A percentile compares a stretch with the other conserved stretches of the same genome.
Evolutionary conservation across 2,797 vertebrate species (phyloP).

Genomic region (Sciaenops ocellatus): DNA sequence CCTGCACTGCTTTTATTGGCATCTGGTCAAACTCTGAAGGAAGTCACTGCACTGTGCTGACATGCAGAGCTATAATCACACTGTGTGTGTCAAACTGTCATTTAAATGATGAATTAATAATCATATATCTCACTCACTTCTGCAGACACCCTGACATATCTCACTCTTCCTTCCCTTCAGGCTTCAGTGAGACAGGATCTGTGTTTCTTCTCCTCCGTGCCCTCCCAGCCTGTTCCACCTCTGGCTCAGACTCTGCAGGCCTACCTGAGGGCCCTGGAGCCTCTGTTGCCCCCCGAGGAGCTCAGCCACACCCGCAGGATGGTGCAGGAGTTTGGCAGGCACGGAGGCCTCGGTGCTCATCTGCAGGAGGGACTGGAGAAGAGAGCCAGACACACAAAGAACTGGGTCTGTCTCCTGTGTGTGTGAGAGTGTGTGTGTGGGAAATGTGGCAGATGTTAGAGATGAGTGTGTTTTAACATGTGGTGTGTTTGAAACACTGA

Average conservation of each 20-base stretch:
- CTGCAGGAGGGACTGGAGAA: slow-evolving; percentile 85
- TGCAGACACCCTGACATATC: neutral
- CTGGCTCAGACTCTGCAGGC: slow-evolving; percentile 84
- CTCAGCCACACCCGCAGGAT: slow-evolving; percentile 84
- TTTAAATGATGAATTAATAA: too few species aligned
- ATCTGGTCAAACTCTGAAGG: slow-evolving; percentile 26
- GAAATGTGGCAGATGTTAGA: slow-evolving; percentile 33
- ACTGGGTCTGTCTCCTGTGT: slow-evolving; percentile 84
- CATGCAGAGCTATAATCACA: neutral
- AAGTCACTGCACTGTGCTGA: slow-evolving; percentile 13
- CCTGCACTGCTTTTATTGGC: slow-evolving; percentile 24
- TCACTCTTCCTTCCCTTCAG: slow-evolving; percentile 45
- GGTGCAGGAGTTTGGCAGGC: slow-evolving; percentile 81
- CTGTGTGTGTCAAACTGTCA: neutral
- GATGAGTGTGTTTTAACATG: neutral
- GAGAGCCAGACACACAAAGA: slow-evolving; percentile 81
- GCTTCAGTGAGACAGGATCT: slow-evolving; percentile 68
- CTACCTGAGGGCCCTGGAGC: slow-evolving; percentile 87
- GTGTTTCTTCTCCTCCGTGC: slow-evolving; percentile 75
- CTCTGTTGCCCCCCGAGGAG: slow-evolving; percentile 86
- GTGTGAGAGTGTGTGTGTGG: slow-evolving; percentile 24
- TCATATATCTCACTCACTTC: too few species aligned
- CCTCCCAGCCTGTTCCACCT: slow-evolving; percentile 86
- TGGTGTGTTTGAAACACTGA: neutral
- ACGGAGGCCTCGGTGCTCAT: slow-evolving; percentile 80